Evolutionary conservation across 2,888 invertebrate genomes (phyloP).

Genomic region (Dryococelus australis): DNA sequence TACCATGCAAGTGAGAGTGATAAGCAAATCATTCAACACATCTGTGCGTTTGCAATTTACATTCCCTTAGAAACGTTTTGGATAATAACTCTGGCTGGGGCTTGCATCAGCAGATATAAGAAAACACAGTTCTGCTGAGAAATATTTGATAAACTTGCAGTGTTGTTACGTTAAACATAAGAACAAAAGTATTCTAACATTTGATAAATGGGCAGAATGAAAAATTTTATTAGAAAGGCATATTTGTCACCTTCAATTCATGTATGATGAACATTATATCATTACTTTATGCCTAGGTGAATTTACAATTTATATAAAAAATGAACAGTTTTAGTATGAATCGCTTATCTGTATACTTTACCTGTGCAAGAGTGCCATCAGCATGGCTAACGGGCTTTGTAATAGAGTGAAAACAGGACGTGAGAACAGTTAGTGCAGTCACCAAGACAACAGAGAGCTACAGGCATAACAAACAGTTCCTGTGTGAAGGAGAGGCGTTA

Average conservation of each 20-base stretch:
- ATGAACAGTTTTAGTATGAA: constrained; percentile 13
- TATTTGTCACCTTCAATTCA: background rate
- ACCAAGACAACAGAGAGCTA: constrained; percentile 26
- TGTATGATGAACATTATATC: background rate
- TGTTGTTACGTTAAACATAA: background rate
- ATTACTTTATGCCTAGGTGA: constrained; percentile 1
- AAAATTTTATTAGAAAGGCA: background rate
- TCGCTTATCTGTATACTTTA: constrained; percentile 65
- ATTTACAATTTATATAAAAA: background rate
- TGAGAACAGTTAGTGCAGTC: constrained; percentile 54
- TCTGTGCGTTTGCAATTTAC: background rate
- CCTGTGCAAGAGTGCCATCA: constrained; percentile 95
- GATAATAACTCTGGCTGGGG: background rate
- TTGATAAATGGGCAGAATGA: background rate
- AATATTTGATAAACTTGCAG: background rate
- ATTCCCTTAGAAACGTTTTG: background rate
- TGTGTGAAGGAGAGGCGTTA: constrained; percentile 28
- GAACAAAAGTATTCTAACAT: background rate
- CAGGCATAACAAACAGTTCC: constrained; percentile 3
- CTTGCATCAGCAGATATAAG: background rate
- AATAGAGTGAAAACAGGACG: constrained; percentile 46
- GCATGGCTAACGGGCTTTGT: constrained; percentile 89
- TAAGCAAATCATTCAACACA: background rate
- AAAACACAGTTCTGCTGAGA: background rate
- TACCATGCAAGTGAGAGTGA: constrained; percentile 8